Base-by-base conservation (phyloP, 2,797 vertebrate species). In the Tangara arthus region DNA sequence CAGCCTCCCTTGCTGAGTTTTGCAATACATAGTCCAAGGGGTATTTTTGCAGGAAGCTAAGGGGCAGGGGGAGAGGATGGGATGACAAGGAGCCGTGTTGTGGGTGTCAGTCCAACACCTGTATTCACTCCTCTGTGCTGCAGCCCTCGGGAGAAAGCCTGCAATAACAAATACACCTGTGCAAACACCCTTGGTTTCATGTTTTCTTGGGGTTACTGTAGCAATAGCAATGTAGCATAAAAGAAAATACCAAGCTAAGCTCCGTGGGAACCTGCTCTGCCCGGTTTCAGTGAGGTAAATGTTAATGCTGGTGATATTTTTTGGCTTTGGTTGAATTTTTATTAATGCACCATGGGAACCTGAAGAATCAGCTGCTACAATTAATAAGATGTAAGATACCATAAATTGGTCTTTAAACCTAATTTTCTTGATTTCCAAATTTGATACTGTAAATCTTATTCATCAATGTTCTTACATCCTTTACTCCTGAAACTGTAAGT, bases 151-250 rank as follows among this genome's bases (percentile, higher is more conserved):
- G 61, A 86, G 49, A 90, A 76, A 55, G 32, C 41, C 70, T 78
- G 66, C 21, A 47, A 69, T 19, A 78, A 65, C 75, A 87, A 95
- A 86, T 50, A 71, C 65, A 82, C 72, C 87, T 95, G 91, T 52
- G 92, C 89, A 90, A 94, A 96, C 71, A 83, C 35, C 84, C 65
- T 93, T 71, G 70, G 53, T n/a, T 91, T 80, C 0, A 0, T 69
- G 75, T 82, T 92, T 95, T 93, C 75, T 87, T 71, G 57, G 82
- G 65, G 57, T 72, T 87, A 78, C 52, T 75, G 76, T 69, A 81
- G 71, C 56, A 85, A 75, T 47, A 94, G n/a, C 39, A 87, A n/a
- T 16, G 59, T 49, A 73, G 52, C 71, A 64, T 73, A 21, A 85
- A 73, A 87, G 75, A 77, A 92, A 87, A 92, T 12, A 47, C 11